Conservation (phyloP, 2,888 invertebrate species). For the Cantharis lateralis region DNA sequence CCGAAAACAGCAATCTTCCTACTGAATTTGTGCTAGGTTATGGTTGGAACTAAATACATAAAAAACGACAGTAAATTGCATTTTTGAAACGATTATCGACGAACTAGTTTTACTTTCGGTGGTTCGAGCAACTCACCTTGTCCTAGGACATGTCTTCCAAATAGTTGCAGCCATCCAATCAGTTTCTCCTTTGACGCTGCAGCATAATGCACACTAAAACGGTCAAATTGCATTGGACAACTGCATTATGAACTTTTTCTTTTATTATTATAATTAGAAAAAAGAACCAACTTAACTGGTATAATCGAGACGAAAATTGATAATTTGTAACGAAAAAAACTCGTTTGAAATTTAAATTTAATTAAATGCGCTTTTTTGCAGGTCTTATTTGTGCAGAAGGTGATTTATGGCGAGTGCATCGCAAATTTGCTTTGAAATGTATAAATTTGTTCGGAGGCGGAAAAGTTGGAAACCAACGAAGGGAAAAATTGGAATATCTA, state of each 20-base stretch:
- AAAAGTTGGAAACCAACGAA: slow-evolving; percentile 62
- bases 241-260: neutral
- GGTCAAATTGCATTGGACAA: neutral
- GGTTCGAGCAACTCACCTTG: neutral
- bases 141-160: neutral
- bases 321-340: neutral
- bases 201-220: neutral
- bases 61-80: slow-evolving; percentile 5
- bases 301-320: neutral
- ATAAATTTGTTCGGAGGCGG: slow-evolving; percentile 76
- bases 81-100: slow-evolving; percentile 8
- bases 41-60: neutral
- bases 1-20: neutral
- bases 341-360: neutral
- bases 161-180: neutral
- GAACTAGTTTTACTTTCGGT: neutral
- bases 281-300: slow-evolving; percentile 1
- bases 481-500: slow-evolving; percentile 67
- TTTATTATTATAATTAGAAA: neutral
- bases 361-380: slow-evolving; percentile 50
- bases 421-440: slow-evolving; percentile 73
- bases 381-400: slow-evolving; percentile 86
- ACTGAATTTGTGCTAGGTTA: neutral
- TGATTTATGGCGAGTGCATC: slow-evolving; percentile 79
- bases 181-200: neutral